These are phyloP conservation scores for Alosa sapidissima DNA, from an alignment of 2,797 vertebrate genomes.

Conservation along the genomic window DNA sequence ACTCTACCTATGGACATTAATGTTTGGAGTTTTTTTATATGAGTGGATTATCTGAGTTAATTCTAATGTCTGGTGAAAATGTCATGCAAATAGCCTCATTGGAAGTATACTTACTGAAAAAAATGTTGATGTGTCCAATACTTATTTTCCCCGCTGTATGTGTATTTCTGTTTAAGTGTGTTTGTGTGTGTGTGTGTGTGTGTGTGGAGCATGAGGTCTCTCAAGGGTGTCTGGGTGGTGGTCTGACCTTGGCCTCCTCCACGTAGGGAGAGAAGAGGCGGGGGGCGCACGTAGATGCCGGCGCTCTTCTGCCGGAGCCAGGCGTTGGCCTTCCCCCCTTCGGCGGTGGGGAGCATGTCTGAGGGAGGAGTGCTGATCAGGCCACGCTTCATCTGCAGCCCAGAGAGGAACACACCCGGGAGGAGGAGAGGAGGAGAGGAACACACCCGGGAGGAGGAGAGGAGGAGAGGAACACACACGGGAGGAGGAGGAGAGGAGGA, in stretches of 20 bases:
- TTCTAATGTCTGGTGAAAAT: too few species aligned
- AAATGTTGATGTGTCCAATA: too few species aligned
- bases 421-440: conserved; percentile 32
- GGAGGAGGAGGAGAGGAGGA: not conserved
- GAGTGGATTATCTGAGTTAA: too few species aligned
- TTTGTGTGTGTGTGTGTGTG: not conserved
- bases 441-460: not conserved
- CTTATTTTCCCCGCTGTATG: too few species aligned
- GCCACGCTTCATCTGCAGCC: conserved; percentile 90
- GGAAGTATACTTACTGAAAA: too few species aligned
- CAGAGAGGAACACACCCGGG: not conserved
- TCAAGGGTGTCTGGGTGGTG: not conserved
- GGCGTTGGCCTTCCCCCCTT: conserved; percentile 93
- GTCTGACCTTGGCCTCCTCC: conserved; percentile 95
- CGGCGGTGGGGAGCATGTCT: conserved; percentile 95
- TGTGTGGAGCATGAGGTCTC: not conserved
- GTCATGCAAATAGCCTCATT: too few species aligned
- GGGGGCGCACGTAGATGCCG: conserved; percentile 92
- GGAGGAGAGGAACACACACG: not conserved
- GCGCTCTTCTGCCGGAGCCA: conserved; percentile 96
- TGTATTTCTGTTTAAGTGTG: not conserved
- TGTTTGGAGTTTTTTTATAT: too few species aligned
- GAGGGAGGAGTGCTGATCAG: conserved; percentile 97
- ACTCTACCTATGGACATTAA: too few species aligned
- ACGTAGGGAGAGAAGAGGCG: conserved; percentile 97